Percentiles rank a stretch among this genome's conserved stretches.
Conservation (phyloP, 2,797 vertebrate species). For the Argya squamiceps region DNA sequence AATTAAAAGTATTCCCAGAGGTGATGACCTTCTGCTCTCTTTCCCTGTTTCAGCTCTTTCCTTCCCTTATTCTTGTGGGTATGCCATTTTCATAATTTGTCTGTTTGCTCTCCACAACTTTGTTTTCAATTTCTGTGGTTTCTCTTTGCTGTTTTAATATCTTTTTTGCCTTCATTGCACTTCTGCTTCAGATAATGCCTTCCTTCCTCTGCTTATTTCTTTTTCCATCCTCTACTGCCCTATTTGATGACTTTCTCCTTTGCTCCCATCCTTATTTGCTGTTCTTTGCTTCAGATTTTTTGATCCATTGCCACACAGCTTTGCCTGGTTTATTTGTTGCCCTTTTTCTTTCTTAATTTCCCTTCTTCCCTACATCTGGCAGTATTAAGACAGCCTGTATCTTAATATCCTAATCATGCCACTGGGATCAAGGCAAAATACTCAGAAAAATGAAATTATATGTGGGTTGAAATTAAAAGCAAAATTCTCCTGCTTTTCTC, state of each 20-base stretch:
- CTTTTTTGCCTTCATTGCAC: neutral
- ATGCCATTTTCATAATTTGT: neutral
- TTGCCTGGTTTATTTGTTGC: conserved; percentile 4
- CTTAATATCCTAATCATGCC: neutral
- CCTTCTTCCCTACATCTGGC: neutral
- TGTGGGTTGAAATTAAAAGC: neutral
- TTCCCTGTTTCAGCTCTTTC: neutral
- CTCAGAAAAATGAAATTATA: neutral
- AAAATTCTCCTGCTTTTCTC: neutral
- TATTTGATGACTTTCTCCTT: conserved; percentile 4
- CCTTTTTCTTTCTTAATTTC: neutral
- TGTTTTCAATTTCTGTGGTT: neutral
- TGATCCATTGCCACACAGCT: neutral
- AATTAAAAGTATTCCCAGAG: neutral
- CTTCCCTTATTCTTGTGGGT: neutral
- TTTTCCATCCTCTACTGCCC: conserved; percentile 19
- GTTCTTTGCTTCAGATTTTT: conserved; percentile 12
- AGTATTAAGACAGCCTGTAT: neutral
- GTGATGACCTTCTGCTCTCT: neutral
- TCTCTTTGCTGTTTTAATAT: neutral
- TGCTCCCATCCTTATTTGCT: neutral
- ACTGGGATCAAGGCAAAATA: neutral
- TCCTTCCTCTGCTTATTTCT: neutral
- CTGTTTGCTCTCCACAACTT: neutral
- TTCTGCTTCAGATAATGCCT: neutral